phyloP scores from a whole-genome alignment of 2,888 invertebrate genomes.

The Agrypnus murinus region DNA sequence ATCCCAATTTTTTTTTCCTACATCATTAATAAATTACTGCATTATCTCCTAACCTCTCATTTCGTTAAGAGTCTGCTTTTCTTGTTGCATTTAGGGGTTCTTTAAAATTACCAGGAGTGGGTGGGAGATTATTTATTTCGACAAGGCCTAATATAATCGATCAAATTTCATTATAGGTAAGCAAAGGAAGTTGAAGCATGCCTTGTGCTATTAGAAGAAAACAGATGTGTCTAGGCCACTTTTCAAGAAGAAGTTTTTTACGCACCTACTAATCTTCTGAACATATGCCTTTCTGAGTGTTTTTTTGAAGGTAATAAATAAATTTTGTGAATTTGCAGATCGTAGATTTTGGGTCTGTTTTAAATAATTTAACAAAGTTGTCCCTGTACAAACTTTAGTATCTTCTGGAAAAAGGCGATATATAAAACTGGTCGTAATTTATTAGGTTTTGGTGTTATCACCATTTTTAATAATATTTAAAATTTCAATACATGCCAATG shows the following conservation, averaged over 20 bases:
- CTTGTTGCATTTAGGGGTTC: too few species aligned
- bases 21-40: too few species aligned
- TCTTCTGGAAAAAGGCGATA: slow-evolving; percentile 20
- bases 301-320: neutral
- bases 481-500: slow-evolving; percentile 49
- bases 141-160: too few species aligned
- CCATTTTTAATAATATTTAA: slow-evolving; percentile 17
- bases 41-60: too few species aligned
- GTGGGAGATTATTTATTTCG: too few species aligned
- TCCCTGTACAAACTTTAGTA: neutral
- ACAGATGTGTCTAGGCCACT: slow-evolving; percentile 53
- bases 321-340: neutral
- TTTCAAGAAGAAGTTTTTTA: slow-evolving; percentile 51
- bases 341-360: neutral
- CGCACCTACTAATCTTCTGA: slow-evolving; percentile 55
- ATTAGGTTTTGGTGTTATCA: slow-evolving; percentile 26
- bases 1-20: too few species aligned
- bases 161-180: too few species aligned
- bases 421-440: slow-evolving; percentile 36
- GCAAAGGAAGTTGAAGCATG: slow-evolving; percentile 58
- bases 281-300: slow-evolving; percentile 32
- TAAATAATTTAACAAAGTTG: neutral
- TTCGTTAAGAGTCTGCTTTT: too few species aligned
- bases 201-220: slow-evolving; percentile 52
- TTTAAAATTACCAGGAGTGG: too few species aligned